Evolutionary conservation across 2,113 vertebrate species (phyloP).

Genomic region (Ptyas mucosa): DNA sequence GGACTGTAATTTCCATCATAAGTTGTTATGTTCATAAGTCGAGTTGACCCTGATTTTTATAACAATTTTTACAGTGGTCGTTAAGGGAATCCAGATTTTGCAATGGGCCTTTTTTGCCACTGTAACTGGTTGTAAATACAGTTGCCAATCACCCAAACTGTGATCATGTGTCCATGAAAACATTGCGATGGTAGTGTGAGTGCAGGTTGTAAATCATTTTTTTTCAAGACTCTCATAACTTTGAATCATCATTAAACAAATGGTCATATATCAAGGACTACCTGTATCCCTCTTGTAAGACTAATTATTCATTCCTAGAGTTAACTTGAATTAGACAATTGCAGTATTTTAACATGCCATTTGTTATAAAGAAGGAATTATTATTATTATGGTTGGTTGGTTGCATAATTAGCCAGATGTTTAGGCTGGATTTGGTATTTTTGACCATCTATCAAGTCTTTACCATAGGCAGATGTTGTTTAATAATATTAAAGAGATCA

Average conservation of each 20-base stretch:
- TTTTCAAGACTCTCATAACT: neutral
- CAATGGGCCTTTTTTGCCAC: neutral
- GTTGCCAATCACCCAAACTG: neutral
- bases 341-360: neutral
- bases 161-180: neutral
- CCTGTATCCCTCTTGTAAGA: neutral
- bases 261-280: neutral
- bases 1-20: neutral
- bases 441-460: neutral
- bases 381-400: neutral
- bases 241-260: neutral
- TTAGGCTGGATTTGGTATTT: neutral
- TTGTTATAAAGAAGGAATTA: neutral
- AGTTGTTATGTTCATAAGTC: neutral
- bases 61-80: neutral
- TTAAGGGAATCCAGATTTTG: neutral
- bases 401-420: neutral
- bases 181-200: neutral
- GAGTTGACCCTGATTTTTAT: neutral
- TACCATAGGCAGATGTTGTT: neutral
- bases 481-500: neutral
- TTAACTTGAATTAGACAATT: neutral
- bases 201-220: neutral
- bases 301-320: neutral
- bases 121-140: neutral